Evolutionary conservation across 1,140 invertebrate species (phyloP), one percentile per base, ranked within the genome.

Genomic region (Papilio helenus): DNA sequence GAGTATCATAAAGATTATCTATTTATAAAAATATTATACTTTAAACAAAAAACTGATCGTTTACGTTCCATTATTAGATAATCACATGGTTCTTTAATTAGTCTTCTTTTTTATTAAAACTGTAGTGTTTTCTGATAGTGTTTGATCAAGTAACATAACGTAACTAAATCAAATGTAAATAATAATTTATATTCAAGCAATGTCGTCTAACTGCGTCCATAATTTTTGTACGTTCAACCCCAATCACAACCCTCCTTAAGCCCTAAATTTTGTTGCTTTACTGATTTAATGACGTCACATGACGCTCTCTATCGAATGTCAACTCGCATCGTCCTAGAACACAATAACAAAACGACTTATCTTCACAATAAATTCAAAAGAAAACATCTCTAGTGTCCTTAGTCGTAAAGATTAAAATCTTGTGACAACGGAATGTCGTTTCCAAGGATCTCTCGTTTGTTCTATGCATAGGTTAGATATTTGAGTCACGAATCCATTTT

Each of bases 401-500:
- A 9, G 9, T 0, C 0, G 10, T 71, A 82, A 85, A 77, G 68
- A 74, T 85, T 8, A 84, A 51, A 79, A 81, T 84, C 8, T 0
- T 12, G 23, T 72, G 49, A 4, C 39, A 2, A n/a, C 18, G 9
- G 4, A 20, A 3, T 29, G 10, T 77, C 12, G 74, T 8, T 51
- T 78, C 49, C 4, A 72, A 79, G 58, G 72, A 68, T 76, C 23
- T 68, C 76, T 20, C 46, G 51, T 58, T 39, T 26, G 76, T 76
- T 51, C 83, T 86, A 85, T 84, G 87, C 88, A 90, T 89, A 90
- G 88, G 90, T 92, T 94, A 91, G 89, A 90, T 92, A 94, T 94
- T 94, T 93, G 91, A 94, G 93, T 93, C 93, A 94, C 93, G 93
- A 90, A 91, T 89, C 88, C 91, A 93, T 94, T 94, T 94, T 94